phyloP scores from a whole-genome alignment of 2,888 invertebrate genomes.

The Asteroscopus sphinx region DNA sequence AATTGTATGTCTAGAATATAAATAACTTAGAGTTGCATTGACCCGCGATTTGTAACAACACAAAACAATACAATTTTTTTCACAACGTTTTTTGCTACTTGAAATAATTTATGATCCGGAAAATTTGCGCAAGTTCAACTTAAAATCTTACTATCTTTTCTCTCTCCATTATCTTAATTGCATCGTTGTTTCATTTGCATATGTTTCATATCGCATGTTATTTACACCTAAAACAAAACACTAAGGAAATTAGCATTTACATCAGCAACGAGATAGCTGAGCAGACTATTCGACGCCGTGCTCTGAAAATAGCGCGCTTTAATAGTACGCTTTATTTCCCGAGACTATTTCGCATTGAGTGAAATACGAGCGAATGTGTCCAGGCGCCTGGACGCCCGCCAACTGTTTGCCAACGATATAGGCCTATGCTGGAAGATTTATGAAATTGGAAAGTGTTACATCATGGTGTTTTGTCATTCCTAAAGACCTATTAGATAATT shows the following conservation, averaged over 20 bases:
- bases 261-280: slow-evolving; percentile 50
- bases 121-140: slow-evolving; percentile 33
- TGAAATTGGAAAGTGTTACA: slow-evolving; percentile 34
- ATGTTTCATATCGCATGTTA: slow-evolving; percentile 25
- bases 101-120: slow-evolving; percentile 42
- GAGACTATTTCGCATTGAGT: slow-evolving; percentile 80
- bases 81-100: slow-evolving; percentile 17
- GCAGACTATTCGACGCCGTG: slow-evolving; percentile 81
- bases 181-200: slow-evolving; percentile 13
- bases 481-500: slow-evolving; percentile 25
- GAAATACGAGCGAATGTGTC: slow-evolving; percentile 78
- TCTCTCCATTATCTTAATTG: slow-evolving; percentile 38
- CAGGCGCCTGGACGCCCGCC: slow-evolving; percentile 74
- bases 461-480: slow-evolving; percentile 39
- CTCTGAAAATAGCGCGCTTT: slow-evolving; percentile 77
- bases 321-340: slow-evolving; percentile 77
- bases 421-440: slow-evolving; percentile 59
- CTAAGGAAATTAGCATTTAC: slow-evolving; percentile 32
- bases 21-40: slow-evolving; percentile 22
- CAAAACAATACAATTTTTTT: slow-evolving; percentile 13
- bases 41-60: slow-evolving; percentile 13
- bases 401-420: slow-evolving; percentile 62
- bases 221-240: slow-evolving; percentile 26
- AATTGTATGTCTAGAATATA: not conserved
- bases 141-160: slow-evolving; percentile 14